Conservation (phyloP, 2,113 vertebrate species). For the Grammomys dolichurus region DNA sequence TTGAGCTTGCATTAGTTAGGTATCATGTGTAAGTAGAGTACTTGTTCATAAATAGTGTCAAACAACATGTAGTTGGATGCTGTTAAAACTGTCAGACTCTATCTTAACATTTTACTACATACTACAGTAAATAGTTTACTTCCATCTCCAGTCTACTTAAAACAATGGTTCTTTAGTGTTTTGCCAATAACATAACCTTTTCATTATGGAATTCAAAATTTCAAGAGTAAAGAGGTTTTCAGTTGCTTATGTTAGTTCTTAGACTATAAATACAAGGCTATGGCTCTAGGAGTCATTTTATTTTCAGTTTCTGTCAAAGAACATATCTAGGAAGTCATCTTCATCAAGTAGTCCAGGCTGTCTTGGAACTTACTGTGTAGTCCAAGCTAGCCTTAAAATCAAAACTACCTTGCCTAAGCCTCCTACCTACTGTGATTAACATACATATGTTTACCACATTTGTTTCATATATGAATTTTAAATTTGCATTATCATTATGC, state of each 20-base stretch:
- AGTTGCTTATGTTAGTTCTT: not conserved
- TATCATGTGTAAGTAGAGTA: not conserved
- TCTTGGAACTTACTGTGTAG: not conserved
- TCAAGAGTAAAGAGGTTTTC: not conserved
- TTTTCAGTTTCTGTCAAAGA: not conserved
- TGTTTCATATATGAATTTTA: not conserved
- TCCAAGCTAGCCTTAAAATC: not conserved
- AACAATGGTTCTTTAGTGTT: not conserved
- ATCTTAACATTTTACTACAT: not conserved
- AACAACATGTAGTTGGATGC: not conserved
- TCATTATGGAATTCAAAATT: not conserved
- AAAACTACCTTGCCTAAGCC: not conserved
- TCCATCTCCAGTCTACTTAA: not conserved
- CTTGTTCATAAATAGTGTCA: not conserved
- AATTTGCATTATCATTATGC: not conserved
- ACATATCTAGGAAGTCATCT: not conserved
- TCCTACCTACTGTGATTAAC: not conserved
- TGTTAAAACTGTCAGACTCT: not conserved
- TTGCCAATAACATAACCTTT: not conserved
- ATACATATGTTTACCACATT: not conserved
- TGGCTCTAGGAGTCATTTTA: not conserved
- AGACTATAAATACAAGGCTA: not conserved
- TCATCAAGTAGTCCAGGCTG: not conserved
- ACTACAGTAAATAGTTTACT: not conserved
- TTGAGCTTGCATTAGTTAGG: not conserved